A percentile compares a stretch with the other conserved stretches of the same genome.
Conservation (phyloP, 2,888 invertebrate species). For the Lamellibrachia columna region DNA sequence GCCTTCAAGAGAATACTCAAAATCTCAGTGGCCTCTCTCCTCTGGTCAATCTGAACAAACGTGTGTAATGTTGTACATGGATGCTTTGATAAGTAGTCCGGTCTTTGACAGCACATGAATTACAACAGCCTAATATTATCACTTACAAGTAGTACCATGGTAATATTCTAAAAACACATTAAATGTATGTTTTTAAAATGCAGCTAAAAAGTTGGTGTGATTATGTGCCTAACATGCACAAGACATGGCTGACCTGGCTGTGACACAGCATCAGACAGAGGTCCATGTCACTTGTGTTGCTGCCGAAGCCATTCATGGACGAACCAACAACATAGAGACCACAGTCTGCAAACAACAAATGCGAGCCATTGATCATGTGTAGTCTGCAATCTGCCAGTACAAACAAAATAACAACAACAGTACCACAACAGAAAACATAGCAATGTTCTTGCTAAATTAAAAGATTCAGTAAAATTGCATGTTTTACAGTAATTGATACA, state of each 20-base stretch:
- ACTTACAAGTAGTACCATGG: no score
- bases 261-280: slow-evolving; percentile 88
- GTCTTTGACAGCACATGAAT: no score
- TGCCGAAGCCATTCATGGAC: slow-evolving; percentile 95
- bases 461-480: no score
- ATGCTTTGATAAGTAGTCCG: no score
- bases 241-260: slow-evolving; percentile 67
- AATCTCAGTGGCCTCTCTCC: slow-evolving; percentile 77
- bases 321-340: slow-evolving; percentile 95
- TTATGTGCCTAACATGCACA: no score
- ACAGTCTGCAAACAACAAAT: slow-evolving; percentile 57
- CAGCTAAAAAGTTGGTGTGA: no score
- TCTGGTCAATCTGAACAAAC: slow-evolving; percentile 73
- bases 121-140: no score
- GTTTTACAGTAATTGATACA: no score
- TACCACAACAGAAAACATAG: no score
- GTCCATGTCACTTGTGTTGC: slow-evolving; percentile 92
- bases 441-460: no score
- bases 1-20: slow-evolving; percentile 71
- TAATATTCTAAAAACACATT: no score
- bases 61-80: not conserved
- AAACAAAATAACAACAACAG: not conserved
- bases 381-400: not conserved
- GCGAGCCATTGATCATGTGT: not conserved
- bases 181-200: no score